Conservation (phyloP, 2,113 vertebrate species). For the Rhombomys opimus region DNA sequence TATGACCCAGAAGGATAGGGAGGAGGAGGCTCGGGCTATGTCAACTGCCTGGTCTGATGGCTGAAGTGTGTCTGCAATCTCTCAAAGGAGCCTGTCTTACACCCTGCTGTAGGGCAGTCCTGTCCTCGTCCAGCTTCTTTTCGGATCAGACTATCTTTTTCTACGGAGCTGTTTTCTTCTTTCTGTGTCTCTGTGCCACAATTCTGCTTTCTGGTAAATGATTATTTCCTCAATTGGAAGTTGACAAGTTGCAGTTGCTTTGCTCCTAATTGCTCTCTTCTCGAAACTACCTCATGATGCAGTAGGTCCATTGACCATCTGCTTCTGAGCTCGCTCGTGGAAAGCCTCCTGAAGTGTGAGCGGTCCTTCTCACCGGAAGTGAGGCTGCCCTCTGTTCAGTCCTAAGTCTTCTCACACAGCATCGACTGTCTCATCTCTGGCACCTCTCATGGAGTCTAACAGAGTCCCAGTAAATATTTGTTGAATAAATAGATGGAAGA, state of each 20-base stretch:
- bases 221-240: slow-evolving; percentile 24
- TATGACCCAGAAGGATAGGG: not conserved
- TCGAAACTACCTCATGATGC: not conserved
- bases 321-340: not conserved
- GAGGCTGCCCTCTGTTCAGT: not conserved
- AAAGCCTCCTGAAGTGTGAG: not conserved
- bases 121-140: too few species aligned
- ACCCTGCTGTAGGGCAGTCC: too few species aligned
- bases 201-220: slow-evolving; percentile 6
- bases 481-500: not conserved
- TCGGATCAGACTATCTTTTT: not conserved
- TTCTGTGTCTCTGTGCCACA: not conserved
- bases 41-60: not conserved
- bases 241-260: not conserved
- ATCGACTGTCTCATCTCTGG: not conserved
- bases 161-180: not conserved
- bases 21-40: too few species aligned
- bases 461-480: not conserved
- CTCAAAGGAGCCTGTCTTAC: not conserved
- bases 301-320: not conserved
- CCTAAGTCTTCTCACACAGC: not conserved
- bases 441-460: not conserved
- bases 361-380: not conserved
- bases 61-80: not conserved
- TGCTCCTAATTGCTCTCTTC: not conserved